A percentile compares a stretch with the other conserved stretches of the same genome.
These are phyloP conservation scores for Hydriomena furcata DNA, from an alignment of 2,888 invertebrate species.

Conservation along the genomic window DNA sequence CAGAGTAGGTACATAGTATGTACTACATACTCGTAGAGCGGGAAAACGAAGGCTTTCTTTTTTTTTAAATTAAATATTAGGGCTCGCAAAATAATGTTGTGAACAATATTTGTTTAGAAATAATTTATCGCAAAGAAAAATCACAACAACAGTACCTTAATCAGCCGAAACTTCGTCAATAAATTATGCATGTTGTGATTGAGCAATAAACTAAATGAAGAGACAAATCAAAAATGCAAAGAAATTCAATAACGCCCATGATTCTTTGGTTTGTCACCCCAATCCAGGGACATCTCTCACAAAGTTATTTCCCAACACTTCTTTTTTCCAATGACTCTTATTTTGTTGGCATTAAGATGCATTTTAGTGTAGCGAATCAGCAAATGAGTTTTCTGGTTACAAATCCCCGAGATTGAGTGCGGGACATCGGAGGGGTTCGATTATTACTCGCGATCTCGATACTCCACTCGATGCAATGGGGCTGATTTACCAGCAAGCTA, in stretches of 20 bases:
- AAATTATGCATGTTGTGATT: conserved; percentile 45
- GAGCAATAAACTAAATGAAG: conserved; percentile 61
- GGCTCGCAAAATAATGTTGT: no score
- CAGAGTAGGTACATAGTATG: no score
- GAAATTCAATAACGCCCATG: conserved; percentile 77
- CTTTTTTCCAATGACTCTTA: conserved; percentile 26
- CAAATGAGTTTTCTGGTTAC: conserved; percentile 50
- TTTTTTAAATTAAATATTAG: no score
- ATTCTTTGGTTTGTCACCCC: conserved; percentile 77
- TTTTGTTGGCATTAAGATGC: conserved; percentile 37
- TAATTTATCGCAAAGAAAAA: conserved; percentile 3
- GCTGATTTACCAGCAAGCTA: conserved; percentile 60
- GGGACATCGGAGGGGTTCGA: conserved; percentile 70
- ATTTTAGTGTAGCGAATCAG: conserved; percentile 41
- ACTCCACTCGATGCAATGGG: conserved; percentile 73
- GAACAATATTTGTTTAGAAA: no score
- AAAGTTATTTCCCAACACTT: conserved; percentile 26
- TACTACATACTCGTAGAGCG: no score
- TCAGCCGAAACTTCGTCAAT: conserved; percentile 29
- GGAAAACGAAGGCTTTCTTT: no score
- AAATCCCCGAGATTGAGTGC: conserved; percentile 75
- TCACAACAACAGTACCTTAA: conserved; percentile 15
- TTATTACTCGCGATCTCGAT: conserved; percentile 74
- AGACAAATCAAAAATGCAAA: conserved; percentile 75
- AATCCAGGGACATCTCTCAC: conserved; percentile 54